phyloP scores from a whole-genome alignment of 2,113 vertebrate genomes.

The Scartelaos histophorus region DNA sequence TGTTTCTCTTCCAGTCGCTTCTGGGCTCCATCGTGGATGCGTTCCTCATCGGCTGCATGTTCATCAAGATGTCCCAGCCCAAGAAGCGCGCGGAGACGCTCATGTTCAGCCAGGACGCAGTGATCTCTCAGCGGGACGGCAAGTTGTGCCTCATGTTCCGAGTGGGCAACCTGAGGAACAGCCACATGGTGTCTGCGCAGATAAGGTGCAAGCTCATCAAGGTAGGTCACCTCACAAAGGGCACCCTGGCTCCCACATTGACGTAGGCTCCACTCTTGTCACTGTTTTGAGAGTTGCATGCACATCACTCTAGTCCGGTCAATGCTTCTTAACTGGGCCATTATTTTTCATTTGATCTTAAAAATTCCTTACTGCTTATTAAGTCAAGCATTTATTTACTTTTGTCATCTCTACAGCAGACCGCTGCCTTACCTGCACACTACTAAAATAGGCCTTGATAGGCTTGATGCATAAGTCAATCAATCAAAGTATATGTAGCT shows the following conservation, averaged over 20 bases:
- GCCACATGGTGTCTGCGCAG: slow-evolving; percentile 92
- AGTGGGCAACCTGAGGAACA: slow-evolving; percentile 88
- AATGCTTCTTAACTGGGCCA: background rate
- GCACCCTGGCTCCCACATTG: background rate
- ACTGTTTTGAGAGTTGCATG: background rate
- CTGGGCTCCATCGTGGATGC: slow-evolving; percentile 88
- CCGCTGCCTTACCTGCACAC: slow-evolving; percentile 17
- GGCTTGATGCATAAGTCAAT: slow-evolving; percentile 22
- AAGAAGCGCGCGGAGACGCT: slow-evolving; percentile 90
- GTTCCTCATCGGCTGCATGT: slow-evolving; percentile 91
- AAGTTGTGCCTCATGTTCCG: slow-evolving; percentile 89
- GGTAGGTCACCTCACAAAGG: slow-evolving; percentile 54
- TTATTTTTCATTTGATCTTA: no score
- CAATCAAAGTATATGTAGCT: no score
- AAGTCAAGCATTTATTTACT: no score
- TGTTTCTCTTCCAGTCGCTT: slow-evolving; percentile 89
- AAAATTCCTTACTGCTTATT: no score
- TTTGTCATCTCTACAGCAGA: slow-evolving; percentile 43
- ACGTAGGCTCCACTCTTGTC: slow-evolving; percentile 7
- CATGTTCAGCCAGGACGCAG: slow-evolving; percentile 86
- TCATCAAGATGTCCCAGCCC: slow-evolving; percentile 92
- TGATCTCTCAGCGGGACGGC: slow-evolving; percentile 86
- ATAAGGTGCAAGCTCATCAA: slow-evolving; percentile 91
- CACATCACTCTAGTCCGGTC: background rate
- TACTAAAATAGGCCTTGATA: background rate